Evolutionary conservation across 2,888 invertebrate genomes (phyloP), one percentile per base, ranked within the genome.

Genomic region (Zhuqinia jingwanae): DNA sequence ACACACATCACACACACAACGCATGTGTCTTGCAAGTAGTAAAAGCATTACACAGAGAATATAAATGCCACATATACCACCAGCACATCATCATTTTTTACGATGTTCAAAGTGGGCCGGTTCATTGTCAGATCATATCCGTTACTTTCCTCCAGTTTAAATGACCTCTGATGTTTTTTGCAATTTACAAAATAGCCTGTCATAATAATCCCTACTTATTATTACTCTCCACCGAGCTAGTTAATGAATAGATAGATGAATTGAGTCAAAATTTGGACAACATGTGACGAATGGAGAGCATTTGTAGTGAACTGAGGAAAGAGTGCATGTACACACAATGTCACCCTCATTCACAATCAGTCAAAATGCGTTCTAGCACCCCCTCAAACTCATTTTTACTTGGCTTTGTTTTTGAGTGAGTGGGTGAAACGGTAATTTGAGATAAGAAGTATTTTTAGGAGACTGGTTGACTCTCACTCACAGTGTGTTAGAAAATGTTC

Each of bases 91-190:
- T 65, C 63, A 65, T 79, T 80, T 80, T 45, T 70, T 53, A 80
- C 80, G 36, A 65, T 20, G 70, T 53, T 80, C 42, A 76, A 83
- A 83, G 45, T 76, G 83, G 84, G 84, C 68, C 63, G 84, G 60
- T 77, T 63, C 60, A 77, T 85, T 85, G 78, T 85, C 84, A 85
- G 78, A 70, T 85, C 84, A 70, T 78, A 85, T 78, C 78, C 84
- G 84, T 68, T 83, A 56, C 56, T 65, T 53, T 80, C 15, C 36
- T n/a, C n/a, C 47, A 68, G 65, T 85, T 85, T 85, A 85, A 85
- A 85, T 78, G 70, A 78, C 77, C 78, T 76, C 65, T 83, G 68
- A 56, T 56, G 60, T 58, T 85, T 83, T 85, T 76, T 58, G 78
- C 84, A 76, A 78, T 78, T 85, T 78, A 70, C 78, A 60, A 78